Percentiles rank a stretch among this genome's conserved stretches.
Conservation (phyloP, 2,113 vertebrate genomes). For the Chaenocephalus aceratus region DNA sequence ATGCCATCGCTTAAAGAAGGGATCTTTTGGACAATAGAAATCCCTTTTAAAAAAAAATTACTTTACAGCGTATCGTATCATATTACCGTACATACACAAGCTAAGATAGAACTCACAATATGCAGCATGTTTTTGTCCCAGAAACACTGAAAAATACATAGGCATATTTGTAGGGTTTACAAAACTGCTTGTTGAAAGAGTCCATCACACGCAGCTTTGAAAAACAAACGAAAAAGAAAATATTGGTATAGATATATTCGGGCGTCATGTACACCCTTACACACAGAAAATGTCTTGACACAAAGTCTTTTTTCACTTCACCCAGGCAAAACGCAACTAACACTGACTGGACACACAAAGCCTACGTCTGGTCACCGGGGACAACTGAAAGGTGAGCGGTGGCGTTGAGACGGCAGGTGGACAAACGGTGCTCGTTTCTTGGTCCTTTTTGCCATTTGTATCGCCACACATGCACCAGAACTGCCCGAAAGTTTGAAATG, state of each 20-base stretch:
- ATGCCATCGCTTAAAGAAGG: slow-evolving; percentile 17
- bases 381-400: slow-evolving; percentile 42
- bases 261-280: slow-evolving; percentile 52
- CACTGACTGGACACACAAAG: slow-evolving; percentile 78
- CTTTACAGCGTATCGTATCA: slow-evolving; percentile 79
- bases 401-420: slow-evolving; percentile 50
- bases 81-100: slow-evolving; percentile 78
- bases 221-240: slow-evolving; percentile 40
- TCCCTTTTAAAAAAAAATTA: slow-evolving; percentile 60
- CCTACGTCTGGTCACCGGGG: slow-evolving; percentile 65
- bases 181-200: slow-evolving; percentile 60
- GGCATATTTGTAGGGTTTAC: slow-evolving; percentile 69
- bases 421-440: slow-evolving; percentile 21
- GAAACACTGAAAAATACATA: slow-evolving; percentile 77
- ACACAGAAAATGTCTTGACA: slow-evolving; percentile 65
- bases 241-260: slow-evolving; percentile 62
- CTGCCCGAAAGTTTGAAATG: slow-evolving; percentile 46
- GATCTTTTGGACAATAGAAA: slow-evolving; percentile 45
- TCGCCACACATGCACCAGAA: slow-evolving; percentile 29
- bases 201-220: slow-evolving; percentile 70
- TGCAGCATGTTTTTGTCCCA: slow-evolving; percentile 76
- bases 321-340: slow-evolving; percentile 72
- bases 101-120: slow-evolving; percentile 81
- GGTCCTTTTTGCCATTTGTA: slow-evolving; percentile 16
- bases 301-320: slow-evolving; percentile 57